A percentile compares a stretch with the other conserved stretches of the same genome.
Evolutionary conservation across 1,140 invertebrate species (phyloP).

Genomic region (Whitmania pigra): DNA sequence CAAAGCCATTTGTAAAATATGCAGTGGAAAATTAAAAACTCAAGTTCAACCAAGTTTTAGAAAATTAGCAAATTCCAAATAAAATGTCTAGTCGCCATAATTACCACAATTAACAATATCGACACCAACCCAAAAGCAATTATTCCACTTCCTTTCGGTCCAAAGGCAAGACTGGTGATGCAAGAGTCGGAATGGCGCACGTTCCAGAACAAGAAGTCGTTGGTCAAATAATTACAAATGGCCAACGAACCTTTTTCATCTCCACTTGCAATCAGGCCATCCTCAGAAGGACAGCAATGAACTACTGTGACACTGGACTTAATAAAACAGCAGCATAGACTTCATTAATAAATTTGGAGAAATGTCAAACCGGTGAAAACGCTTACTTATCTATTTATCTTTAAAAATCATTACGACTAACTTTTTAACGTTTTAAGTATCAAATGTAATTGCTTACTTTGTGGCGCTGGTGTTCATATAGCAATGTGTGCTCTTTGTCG

Average conservation of each 20-base stretch:
- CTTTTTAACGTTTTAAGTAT: too few relatives aligned
- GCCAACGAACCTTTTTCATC: neutral
- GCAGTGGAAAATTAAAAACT: too few relatives aligned
- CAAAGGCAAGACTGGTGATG: slow-evolving; percentile 2
- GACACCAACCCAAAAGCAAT: neutral
- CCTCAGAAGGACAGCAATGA: neutral
- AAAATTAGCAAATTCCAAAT: too few relatives aligned
- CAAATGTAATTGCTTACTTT: too few relatives aligned
- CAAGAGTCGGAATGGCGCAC: neutral
- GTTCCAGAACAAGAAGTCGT: neutral
- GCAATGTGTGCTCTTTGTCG: too few relatives aligned
- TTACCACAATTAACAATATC: neutral
- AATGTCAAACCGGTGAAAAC: neutral
- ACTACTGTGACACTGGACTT: neutral
- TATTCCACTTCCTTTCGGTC: neutral
- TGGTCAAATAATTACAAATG: neutral
- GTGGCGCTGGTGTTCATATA: too few relatives aligned
- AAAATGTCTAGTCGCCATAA: neutral
- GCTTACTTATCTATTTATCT: neutral
- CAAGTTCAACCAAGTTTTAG: too few relatives aligned
- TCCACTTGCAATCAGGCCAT: neutral
- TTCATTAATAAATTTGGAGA: neutral
- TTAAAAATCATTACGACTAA: neutral
- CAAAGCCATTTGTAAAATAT: too few relatives aligned
- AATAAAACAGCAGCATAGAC: neutral